phyloP scores from a whole-genome alignment of 2,888 invertebrate genomes.

The Dynastes grantii region DNA sequence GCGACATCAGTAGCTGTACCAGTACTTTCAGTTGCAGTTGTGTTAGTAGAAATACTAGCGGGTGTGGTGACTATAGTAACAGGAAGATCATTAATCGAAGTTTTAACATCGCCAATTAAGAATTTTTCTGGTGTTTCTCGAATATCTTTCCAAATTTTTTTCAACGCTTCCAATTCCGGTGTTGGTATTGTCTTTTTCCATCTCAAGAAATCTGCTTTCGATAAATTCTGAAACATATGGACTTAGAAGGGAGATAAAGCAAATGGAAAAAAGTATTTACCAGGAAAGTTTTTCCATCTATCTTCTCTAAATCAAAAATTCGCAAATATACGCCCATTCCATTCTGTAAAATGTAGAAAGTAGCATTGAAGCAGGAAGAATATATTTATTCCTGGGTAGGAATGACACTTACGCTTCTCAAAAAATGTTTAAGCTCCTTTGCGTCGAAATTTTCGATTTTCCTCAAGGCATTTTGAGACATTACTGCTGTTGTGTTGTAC shows the following conservation, averaged over 20 bases:
- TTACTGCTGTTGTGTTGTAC: background rate
- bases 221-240: background rate
- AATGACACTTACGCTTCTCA: slow-evolving; percentile 7
- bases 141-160: background rate
- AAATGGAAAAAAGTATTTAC: background rate
- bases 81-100: background rate
- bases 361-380: too few relatives aligned
- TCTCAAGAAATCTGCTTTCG: background rate
- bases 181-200: slow-evolving; percentile 5
- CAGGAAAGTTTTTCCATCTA: slow-evolving; percentile 14
- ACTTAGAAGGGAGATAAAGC: background rate
- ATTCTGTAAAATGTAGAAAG: slow-evolving; percentile 7
- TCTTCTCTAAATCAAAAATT: background rate
- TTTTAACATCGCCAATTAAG: background rate
- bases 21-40: too few relatives aligned
- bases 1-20: too few relatives aligned
- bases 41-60: too few relatives aligned
- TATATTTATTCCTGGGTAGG: too few relatives aligned
- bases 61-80: too few relatives aligned
- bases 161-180: background rate
- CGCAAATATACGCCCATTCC: background rate
- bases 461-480: slow-evolving; percentile 20
- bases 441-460: slow-evolving; percentile 14
- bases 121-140: slow-evolving; percentile 7
- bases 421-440: slow-evolving; percentile 11